These are phyloP conservation scores for Drosophila subpulchrella DNA, from an alignment of 1,140 invertebrate genomes.

Conservation along the genomic window DNA sequence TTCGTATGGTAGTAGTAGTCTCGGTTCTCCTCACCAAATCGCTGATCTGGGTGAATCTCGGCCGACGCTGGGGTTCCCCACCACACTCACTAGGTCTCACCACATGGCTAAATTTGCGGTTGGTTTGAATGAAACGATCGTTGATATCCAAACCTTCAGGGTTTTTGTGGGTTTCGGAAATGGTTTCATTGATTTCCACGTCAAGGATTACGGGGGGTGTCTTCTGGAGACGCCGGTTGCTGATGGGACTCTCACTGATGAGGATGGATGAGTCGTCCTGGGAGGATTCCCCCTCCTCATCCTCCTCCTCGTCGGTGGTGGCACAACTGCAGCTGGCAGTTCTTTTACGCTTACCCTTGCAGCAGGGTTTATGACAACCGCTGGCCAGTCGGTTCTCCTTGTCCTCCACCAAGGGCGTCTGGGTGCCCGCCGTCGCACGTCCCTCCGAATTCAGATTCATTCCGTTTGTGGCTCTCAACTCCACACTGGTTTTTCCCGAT, in stretches of 20 bases:
- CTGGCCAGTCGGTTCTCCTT: conserved; percentile 43
- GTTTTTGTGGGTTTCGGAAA: conserved; percentile 30
- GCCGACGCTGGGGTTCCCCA: conserved; percentile 16
- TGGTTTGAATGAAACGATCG: conserved; percentile 64
- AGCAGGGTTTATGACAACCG: neutral
- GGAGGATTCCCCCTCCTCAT: conserved; percentile 28
- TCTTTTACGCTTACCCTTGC: neutral
- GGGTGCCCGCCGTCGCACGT: conserved; percentile 55
- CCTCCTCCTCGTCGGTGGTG: conserved; percentile 13
- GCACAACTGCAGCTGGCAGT: conserved; percentile 5
- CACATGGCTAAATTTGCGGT: conserved; percentile 70
- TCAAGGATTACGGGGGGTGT: conserved; percentile 66
- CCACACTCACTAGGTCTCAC: conserved; percentile 37
- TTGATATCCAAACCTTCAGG: conserved; percentile 59
- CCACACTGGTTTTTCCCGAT: conserved; percentile 8
- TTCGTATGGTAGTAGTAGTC: neutral
- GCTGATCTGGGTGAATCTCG: conserved; percentile 68
- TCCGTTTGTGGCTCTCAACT: conserved; percentile 17
- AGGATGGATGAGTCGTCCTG: conserved; percentile 21
- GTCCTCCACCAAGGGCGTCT: conserved; percentile 37
- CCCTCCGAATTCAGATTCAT: conserved; percentile 50
- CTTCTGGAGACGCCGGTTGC: conserved; percentile 22
- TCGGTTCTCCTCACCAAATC: conserved; percentile 51
- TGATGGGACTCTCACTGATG: neutral
- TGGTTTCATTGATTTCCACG: conserved; percentile 55